Conservation (phyloP, 1,140 invertebrate species). For the Grapholita molesta region DNA sequence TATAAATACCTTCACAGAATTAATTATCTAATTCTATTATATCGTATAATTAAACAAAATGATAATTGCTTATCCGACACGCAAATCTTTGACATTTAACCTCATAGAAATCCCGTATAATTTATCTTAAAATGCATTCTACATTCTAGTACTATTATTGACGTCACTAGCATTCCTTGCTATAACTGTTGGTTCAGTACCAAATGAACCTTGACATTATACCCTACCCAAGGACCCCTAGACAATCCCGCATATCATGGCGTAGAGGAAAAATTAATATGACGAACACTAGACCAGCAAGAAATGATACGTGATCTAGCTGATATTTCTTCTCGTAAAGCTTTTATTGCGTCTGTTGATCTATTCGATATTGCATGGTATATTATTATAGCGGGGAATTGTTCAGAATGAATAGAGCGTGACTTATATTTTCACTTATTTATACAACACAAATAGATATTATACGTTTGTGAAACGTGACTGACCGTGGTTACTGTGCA, state of each 20-base stretch:
- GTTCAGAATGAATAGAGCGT: not conserved
- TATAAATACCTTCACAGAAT: too few species aligned
- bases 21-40: too few species aligned
- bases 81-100: too few species aligned
- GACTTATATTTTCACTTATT: not conserved
- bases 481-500: too few species aligned
- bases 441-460: not conserved
- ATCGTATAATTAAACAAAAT: too few species aligned
- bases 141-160: too few species aligned
- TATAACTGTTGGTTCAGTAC: not conserved
- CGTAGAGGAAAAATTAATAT: conserved; percentile 12
- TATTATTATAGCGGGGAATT: not conserved
- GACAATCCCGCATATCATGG: not conserved
- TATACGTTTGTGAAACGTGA: not conserved
- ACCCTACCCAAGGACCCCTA: not conserved
- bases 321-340: conserved; percentile 1
- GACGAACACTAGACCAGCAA: not conserved
- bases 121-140: too few species aligned
- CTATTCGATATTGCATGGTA: not conserved
- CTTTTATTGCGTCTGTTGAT: conserved; percentile 10
- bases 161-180: not conserved
- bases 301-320: not conserved
- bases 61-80: too few species aligned
- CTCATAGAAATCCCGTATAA: too few species aligned
- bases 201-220: not conserved